Evolutionary conservation across 1,140 invertebrate genomes (phyloP).

Genomic region (Pseudomyrmex concolor): DNA sequence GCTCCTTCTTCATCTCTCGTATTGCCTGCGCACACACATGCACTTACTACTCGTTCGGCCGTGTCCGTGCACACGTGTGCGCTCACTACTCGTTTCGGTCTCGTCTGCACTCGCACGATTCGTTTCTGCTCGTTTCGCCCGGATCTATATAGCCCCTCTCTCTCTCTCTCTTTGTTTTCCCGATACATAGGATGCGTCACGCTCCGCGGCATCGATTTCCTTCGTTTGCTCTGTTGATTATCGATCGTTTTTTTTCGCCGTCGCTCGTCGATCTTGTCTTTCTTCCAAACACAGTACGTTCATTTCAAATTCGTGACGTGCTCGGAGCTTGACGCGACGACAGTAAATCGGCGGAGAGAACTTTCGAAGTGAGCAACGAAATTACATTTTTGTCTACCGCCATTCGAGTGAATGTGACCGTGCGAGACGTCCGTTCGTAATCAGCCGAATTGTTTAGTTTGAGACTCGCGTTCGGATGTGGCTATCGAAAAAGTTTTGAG

Average conservation of each 20-base stretch:
- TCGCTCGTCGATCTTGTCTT: neutral
- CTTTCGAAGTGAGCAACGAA: neutral
- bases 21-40: neutral
- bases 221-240: conserved; percentile 23
- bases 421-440: neutral
- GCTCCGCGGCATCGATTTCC: conserved; percentile 22
- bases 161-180: neutral
- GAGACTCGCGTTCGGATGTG: neutral
- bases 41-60: neutral
- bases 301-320: neutral
- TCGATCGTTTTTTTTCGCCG: neutral
- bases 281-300: neutral
- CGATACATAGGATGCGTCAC: conserved; percentile 36
- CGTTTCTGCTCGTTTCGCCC: conserved; percentile 18
- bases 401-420: neutral
- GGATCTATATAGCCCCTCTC: conserved; percentile 1
- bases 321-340: neutral
- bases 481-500: conserved; percentile 12
- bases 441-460: neutral
- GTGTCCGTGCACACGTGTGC: neutral
- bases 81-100: conserved; percentile 9
- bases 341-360: conserved; percentile 13
- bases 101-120: conserved; percentile 17
- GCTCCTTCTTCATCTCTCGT: neutral
- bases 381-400: conserved; percentile 30